phyloP scores from a whole-genome alignment of 2,797 vertebrate species.

The Coluber constrictor region DNA sequence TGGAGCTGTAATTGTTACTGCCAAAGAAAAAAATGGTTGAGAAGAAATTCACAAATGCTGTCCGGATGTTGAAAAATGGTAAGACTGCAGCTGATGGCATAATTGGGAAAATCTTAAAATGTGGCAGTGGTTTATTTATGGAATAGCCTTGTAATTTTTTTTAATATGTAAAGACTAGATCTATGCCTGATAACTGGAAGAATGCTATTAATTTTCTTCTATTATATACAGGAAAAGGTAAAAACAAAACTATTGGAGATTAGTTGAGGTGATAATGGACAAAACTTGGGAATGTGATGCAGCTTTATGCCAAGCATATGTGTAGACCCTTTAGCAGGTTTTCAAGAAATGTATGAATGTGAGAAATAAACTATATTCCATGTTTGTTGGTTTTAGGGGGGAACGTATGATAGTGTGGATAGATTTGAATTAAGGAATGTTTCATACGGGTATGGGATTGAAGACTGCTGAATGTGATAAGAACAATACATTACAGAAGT shows the following conservation, averaged over 20 bases:
- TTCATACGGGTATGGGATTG: background rate
- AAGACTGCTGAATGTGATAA: background rate
- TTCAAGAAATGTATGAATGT: background rate
- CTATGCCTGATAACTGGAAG: background rate
- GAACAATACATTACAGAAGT: background rate
- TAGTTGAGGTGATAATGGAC: background rate
- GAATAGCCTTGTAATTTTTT: background rate
- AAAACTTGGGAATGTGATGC: background rate
- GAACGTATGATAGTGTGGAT: background rate
- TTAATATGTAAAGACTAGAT: background rate
- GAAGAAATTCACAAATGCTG: background rate
- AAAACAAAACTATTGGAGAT: background rate
- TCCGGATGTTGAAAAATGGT: background rate
- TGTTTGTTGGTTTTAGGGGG: background rate
- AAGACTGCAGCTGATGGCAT: background rate
- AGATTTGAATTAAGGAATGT: background rate
- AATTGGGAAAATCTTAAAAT: background rate
- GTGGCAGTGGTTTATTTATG: background rate
- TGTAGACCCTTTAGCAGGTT: background rate
- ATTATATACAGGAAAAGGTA: background rate
- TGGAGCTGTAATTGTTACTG: background rate
- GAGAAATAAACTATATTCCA: background rate
- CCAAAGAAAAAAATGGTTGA: background rate
- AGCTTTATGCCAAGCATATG: background rate
- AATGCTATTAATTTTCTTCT: background rate